Conservation (phyloP, 2,113 vertebrate genomes). For the Crotalus tigris region DNA sequence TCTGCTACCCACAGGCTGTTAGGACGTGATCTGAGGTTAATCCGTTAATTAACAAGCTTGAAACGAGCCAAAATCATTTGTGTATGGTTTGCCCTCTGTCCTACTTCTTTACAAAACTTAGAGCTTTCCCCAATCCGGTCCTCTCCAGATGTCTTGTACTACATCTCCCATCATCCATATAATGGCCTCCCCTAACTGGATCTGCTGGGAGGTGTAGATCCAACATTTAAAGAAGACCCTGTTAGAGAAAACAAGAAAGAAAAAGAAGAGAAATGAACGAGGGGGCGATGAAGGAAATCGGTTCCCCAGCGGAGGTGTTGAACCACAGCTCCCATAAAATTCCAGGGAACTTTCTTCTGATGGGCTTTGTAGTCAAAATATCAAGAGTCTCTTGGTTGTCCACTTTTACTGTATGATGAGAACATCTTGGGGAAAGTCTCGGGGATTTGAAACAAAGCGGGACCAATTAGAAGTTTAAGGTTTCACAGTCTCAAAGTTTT, state of each 20-base stretch:
- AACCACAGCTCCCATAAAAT: background rate
- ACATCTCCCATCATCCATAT: background rate
- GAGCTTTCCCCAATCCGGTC: background rate
- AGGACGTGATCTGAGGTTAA: background rate
- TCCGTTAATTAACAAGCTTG: background rate
- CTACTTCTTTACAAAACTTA: background rate
- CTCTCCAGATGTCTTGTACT: background rate
- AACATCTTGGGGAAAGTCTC: background rate
- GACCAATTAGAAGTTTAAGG: background rate
- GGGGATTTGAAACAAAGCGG: background rate
- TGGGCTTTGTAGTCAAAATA: background rate
- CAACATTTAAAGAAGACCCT: background rate
- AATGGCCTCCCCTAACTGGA: background rate
- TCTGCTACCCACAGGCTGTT: background rate
- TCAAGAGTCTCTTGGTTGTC: background rate
- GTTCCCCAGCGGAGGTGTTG: background rate
- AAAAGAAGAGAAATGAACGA: background rate
- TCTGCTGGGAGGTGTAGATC: background rate
- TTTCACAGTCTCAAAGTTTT: background rate
- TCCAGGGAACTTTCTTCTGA: background rate
- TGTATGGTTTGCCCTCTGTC: background rate
- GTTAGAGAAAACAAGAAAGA: background rate
- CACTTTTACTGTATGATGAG: background rate
- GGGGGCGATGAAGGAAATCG: background rate
- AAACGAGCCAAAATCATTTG: background rate